Base-by-base conservation (phyloP, 1,140 invertebrate species). In the Helicoverpa armigera region DNA sequence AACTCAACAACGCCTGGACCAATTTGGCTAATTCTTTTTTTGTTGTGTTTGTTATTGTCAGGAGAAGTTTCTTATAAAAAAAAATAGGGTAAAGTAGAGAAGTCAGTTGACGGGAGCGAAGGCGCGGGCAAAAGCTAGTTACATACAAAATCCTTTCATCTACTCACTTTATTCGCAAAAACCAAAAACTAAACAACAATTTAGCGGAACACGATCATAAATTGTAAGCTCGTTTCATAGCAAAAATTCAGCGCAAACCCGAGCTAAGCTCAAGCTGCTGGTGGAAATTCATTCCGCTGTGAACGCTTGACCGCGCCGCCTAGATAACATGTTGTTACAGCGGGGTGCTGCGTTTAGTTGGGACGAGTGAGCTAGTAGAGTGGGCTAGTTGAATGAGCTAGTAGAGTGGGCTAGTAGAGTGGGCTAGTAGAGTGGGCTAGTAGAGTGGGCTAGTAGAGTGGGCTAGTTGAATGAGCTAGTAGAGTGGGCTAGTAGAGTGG, bases 291-390 rank as follows among this genome's bases (percentile, higher is more conserved):
- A 83, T 83, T 81, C 79, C 79, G 53, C 31, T 58, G 48, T 80
- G 76, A 83, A 88, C 82, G 88, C 82, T 87, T 76, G 85, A 82
- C 82, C 85, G 85, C 82, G 78, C 79, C 72, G 81, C 70, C 86
- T 83, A 88, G 88, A 90, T 90, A 90, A 88, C 88, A 86, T 87
- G 88, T 87, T 89, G 86, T 89, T 86, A 82, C 86, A 86, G 81
- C 48, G 51, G 14, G 4, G 14, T 76, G 81, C 69, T 58, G 43
- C 73, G 77, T 84, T 84, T 78, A 76, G 10, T 18, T 1, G 3
- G 50, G 48, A 43, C 70, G 14, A 82, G 75, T 73, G 50, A 31
- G 51, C 70, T 14, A 82, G 75, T 73, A 16, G 29, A 0, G 9
- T 12, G 53, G 10, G 35, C 3, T 35, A 35, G 35, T 43, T 18